A percentile compares a stretch with the other conserved stretches of the same genome.
These are phyloP conservation scores for Cephalopterus ornatus DNA, from an alignment of 2,113 vertebrate genomes.

Conservation along the genomic window DNA sequence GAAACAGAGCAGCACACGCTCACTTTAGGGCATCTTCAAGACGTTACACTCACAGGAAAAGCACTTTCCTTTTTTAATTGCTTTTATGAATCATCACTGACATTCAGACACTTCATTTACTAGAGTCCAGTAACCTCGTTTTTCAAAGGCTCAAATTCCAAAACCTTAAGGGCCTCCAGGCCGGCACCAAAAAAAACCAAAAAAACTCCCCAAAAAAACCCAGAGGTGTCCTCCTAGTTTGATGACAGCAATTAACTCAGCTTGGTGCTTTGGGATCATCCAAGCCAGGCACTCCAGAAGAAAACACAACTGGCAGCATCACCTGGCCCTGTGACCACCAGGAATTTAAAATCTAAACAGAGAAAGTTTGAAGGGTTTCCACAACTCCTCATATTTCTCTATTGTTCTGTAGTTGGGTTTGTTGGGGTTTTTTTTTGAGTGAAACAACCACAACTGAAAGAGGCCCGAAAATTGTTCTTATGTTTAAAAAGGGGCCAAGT, in stretches of 20 bases:
- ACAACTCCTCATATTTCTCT: not conserved
- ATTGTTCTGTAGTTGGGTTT: not conserved
- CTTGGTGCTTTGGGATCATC: not conserved
- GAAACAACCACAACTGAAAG: not conserved
- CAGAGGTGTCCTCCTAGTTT: not conserved
- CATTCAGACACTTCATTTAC: conserved; percentile 23
- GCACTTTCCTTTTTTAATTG: conserved; percentile 52
- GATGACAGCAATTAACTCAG: not conserved
- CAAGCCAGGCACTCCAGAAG: not conserved
- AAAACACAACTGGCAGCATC: conserved; percentile 3
- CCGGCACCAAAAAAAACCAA: not conserved
- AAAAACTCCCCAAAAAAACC: not conserved
- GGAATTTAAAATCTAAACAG: not conserved
- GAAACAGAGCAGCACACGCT: not conserved
- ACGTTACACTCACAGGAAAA: not conserved
- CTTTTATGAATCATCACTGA: conserved; percentile 50
- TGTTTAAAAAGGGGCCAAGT: not conserved
- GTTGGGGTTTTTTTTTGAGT: not conserved
- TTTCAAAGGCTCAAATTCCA: not conserved
- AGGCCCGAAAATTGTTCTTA: not conserved
- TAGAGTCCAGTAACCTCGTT: not conserved
- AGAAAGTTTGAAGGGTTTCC: conserved; percentile 18
- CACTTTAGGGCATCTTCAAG: conserved; percentile 1
- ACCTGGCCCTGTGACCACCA: not conserved
- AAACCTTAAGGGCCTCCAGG: not conserved